Base-by-base conservation (phyloP, 2,113 vertebrate species). In the Urocitellus parryii region DNA sequence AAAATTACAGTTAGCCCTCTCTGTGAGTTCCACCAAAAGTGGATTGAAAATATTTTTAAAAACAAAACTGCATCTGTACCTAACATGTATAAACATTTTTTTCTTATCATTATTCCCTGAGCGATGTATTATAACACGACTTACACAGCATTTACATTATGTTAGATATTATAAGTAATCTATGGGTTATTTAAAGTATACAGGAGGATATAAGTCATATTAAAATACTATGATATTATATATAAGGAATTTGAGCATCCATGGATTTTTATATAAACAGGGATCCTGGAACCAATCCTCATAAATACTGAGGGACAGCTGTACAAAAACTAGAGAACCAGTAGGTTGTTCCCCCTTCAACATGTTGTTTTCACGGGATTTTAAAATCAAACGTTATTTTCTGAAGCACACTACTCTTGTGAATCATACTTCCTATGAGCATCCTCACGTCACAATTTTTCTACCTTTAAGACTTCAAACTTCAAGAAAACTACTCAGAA, bases 321-420 rank as follows among this genome's bases (percentile, higher is more conserved):
- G 18, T 51, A 72, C 4, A 56, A 67, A 78, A 58, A 39, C 2
- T 32, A 56, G 8, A 84, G 34, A 68, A 67, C 2, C 17, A 56
- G 29, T 22, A 90, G 56, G 58, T 13, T n/a, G 37, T n/a, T 48
- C 14, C 20, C 4, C 2, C 39, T 45, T 17, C 14, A 9, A 24
- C 12, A 4, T 14, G 7, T 42, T 34, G 67, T 37, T 45, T 65
- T 67, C 39, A 6, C 1, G 4, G 29, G 42, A 39, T 29, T 65
- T 90, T 32, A 77, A 94, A 86, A 79, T 58, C 61, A 77, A 90
- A 77, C 86, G 18, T 20, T 20, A 18, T 95, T 29, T 85, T 84
- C 67, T 58, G 45, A 63, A 72, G 53, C 42, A 82, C n/a, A 20
- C 72, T 25, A 37, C 45, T 86, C n/a, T 10, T 18, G 1, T 85